phyloP scores from a whole-genome alignment of 2,888 invertebrate species.

The Glyphotaelius pellucidus region DNA sequence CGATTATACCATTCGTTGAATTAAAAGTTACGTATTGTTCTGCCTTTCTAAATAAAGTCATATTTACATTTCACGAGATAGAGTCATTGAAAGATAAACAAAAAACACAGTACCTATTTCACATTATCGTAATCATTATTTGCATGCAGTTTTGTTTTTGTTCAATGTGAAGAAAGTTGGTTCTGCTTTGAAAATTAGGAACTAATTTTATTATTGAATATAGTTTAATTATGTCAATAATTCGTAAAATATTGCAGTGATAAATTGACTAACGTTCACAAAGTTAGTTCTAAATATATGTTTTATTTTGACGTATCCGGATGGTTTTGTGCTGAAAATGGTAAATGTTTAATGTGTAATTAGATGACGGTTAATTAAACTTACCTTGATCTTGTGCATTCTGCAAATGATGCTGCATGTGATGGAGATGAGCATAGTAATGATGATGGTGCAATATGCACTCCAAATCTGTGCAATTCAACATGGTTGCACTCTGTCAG shows the following conservation, averaged over 20 bases:
- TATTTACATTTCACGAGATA: neutral
- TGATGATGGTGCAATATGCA: conserved; percentile 87
- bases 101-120: neutral
- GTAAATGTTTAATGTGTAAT: neutral
- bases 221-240: neutral
- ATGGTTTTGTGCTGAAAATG: neutral
- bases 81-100: neutral
- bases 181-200: neutral
- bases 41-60: neutral
- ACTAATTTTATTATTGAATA: neutral
- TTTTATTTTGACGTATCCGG: neutral
- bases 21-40: neutral
- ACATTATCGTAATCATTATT: neutral
- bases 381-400: conserved; percentile 81
- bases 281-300: neutral
- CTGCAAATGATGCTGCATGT: conserved; percentile 82
- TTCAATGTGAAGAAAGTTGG: neutral
- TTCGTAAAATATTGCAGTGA: neutral
- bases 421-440: conserved; percentile 85
- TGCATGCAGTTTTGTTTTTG: neutral
- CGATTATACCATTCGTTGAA: neutral
- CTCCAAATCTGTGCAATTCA: conserved; percentile 87
- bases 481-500: conserved; percentile 75
- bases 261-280: neutral
- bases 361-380: conserved; percentile 53